Evolutionary conservation across 2,113 vertebrate species (phyloP).

Genomic region (Hyperopisus bebe): DNA sequence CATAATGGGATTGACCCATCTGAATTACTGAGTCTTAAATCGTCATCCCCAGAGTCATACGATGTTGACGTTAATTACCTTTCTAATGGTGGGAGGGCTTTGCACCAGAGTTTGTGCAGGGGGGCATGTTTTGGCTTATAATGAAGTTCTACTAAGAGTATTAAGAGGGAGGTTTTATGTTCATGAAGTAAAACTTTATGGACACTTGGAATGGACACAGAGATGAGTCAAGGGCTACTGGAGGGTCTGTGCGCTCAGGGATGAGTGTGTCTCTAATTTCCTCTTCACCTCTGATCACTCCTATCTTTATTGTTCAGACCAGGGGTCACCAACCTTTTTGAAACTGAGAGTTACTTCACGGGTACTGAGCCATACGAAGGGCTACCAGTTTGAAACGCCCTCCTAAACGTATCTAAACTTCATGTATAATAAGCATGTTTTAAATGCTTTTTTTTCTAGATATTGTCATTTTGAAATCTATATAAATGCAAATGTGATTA

Average conservation of each 20-base stretch:
- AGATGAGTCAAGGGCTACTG: not conserved
- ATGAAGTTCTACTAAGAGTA: not conserved
- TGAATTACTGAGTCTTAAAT: conserved; percentile 40
- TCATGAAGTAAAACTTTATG: not conserved
- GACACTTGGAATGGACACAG: not conserved
- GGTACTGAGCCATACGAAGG: no score
- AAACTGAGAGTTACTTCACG: no score
- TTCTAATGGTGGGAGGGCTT: conserved; percentile 39
- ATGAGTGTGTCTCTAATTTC: not conserved
- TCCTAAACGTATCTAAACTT: no score
- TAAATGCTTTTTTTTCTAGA: no score
- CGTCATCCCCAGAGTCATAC: conserved; percentile 28
- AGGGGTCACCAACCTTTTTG: no score
- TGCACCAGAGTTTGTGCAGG: not conserved
- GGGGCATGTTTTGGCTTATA: not conserved
- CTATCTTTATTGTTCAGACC: not conserved
- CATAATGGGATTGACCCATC: conserved; percentile 39
- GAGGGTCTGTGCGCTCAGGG: not conserved
- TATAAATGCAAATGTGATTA: no score
- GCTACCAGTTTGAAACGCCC: no score
- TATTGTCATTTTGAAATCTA: no score
- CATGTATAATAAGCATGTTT: no score
- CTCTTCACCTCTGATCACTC: not conserved
- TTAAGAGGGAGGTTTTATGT: not conserved
- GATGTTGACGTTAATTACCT: conserved; percentile 33